Conservation (phyloP, 1,140 invertebrate genomes). For the Rhagoletis zephyria region DNA sequence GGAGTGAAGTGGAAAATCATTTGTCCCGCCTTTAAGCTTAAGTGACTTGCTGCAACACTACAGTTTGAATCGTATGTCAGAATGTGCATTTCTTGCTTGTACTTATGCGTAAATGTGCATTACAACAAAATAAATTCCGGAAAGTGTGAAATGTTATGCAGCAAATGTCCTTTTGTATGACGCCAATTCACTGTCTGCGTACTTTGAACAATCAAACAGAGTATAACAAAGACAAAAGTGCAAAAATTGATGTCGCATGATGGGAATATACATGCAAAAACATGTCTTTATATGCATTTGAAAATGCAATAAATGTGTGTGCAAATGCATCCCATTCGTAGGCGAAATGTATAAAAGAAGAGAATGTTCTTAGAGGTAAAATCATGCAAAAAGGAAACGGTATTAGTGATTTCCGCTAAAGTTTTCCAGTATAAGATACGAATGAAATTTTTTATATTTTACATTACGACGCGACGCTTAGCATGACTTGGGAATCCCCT, state of each 20-base stretch:
- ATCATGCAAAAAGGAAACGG: no score
- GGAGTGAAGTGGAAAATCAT: constrained; percentile 38
- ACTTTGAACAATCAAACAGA: background rate
- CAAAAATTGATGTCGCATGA: background rate
- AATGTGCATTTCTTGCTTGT: constrained; percentile 1
- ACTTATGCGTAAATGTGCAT: background rate
- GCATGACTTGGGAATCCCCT: no score
- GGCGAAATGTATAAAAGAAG: background rate
- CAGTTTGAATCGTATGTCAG: background rate
- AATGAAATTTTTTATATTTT: no score
- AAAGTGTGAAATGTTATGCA: constrained; percentile 45
- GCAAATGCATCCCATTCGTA: background rate
- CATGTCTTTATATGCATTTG: background rate
- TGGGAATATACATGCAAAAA: background rate
- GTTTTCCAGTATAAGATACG: no score
- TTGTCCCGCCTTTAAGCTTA: background rate
- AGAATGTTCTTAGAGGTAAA: no score
- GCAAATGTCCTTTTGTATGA: constrained; percentile 34
- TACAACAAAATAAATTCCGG: constrained; percentile 12
- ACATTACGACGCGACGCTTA: no score
- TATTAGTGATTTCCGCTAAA: no score
- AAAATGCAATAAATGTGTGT: background rate
- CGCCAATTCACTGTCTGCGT: constrained; percentile 11
- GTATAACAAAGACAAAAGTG: background rate
- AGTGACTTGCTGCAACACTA: background rate